Evolutionary conservation across 2,888 invertebrate species (phyloP).

Genomic region (Antitype chi): DNA sequence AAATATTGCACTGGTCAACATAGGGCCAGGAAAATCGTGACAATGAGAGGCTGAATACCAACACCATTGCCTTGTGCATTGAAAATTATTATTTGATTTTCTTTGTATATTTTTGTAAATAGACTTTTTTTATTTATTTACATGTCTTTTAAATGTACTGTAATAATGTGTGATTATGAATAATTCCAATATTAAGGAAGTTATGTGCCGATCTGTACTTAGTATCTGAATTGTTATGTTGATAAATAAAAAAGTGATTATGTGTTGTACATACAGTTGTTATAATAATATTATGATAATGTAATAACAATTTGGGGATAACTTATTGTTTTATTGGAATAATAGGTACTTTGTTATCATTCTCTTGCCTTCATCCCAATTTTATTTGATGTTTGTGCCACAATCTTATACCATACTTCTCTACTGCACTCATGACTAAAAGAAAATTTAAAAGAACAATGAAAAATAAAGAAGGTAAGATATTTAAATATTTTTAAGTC

Average conservation of each 20-base stretch:
- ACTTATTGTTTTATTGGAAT: conserved; percentile 49
- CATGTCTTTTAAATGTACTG: conserved; percentile 35
- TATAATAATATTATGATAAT: conserved; percentile 76
- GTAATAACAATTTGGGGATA: conserved; percentile 75
- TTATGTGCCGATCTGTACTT: conserved; percentile 83
- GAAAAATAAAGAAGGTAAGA: neutral
- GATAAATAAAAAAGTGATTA: conserved; percentile 76
- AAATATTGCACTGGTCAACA: conserved; percentile 74
- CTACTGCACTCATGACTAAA: neutral
- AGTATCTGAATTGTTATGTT: conserved; percentile 80
- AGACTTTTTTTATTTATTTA: conserved; percentile 72
- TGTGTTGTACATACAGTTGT: conserved; percentile 85
- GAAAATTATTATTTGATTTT: conserved; percentile 54
- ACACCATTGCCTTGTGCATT: conserved; percentile 59
- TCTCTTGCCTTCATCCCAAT: neutral
- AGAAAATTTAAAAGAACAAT: neutral
- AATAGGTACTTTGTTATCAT: neutral
- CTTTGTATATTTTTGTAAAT: conserved; percentile 85
- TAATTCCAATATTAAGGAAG: conserved; percentile 60
- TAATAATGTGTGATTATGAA: conserved; percentile 59
- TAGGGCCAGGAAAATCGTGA: conserved; percentile 67
- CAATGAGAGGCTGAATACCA: conserved; percentile 59
- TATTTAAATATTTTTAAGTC: too few species aligned
- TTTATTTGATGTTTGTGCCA: neutral
- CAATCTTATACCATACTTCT: neutral